These are phyloP conservation scores for Sesia bembeciformis DNA, from an alignment of 2,888 invertebrate species.

Conservation along the genomic window DNA sequence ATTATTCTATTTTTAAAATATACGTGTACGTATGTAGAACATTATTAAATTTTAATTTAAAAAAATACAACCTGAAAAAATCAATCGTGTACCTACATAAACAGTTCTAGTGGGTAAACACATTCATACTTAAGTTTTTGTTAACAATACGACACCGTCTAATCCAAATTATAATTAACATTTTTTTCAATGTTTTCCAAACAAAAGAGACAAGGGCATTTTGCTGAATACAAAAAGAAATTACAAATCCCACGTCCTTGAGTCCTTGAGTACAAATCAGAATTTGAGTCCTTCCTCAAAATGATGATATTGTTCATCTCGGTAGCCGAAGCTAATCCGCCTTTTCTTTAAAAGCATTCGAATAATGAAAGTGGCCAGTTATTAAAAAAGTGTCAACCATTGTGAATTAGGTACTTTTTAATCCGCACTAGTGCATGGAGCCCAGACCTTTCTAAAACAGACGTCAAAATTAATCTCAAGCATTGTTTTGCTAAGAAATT, in stretches of 20 bases:
- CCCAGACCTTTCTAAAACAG: neutral
- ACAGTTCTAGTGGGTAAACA: no score
- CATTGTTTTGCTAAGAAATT: no score
- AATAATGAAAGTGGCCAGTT: constrained; percentile 2
- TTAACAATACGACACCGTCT: no score
- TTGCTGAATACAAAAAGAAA: neutral
- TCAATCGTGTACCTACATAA: no score
- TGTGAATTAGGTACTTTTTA: neutral
- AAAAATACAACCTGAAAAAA: no score
- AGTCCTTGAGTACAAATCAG: no score
- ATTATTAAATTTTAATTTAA: no score
- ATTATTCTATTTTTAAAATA: no score
- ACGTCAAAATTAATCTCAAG: neutral
- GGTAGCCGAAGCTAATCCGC: constrained; percentile 7
- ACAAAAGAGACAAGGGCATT: constrained; percentile 7
- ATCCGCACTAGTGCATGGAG: neutral
- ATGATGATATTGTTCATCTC: constrained; percentile 14
- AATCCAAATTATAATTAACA: neutral
- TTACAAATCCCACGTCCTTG: neutral
- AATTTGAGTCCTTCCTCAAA: constrained; percentile 1
- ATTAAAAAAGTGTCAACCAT: neutral
- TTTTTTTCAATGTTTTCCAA: constrained; percentile 3
- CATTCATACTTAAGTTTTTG: no score
- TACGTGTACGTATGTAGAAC: no score
- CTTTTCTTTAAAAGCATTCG: constrained; percentile 4